Conservation (phyloP, 53 echinoderm and acorn worm species). For the Hippasteria phrygiana region DNA sequence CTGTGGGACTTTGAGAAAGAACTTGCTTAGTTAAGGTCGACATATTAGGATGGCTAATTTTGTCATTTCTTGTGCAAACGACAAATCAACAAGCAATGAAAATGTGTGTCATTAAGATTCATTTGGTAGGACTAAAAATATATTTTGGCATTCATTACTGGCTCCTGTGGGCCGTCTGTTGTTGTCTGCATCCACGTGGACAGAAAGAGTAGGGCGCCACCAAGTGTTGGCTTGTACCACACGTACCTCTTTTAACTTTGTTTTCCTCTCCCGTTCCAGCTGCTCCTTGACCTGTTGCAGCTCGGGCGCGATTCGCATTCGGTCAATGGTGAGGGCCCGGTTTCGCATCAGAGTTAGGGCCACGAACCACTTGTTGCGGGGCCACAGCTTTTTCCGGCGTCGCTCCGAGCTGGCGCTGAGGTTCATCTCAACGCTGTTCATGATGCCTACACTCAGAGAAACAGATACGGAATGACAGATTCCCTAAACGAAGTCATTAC, state of each 20-base stretch:
- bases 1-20: too few relatives aligned
- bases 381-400: conserved; percentile 8
- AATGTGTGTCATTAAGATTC: too few relatives aligned
- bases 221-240: not conserved
- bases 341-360: conserved; percentile 57
- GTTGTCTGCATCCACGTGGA: too few relatives aligned
- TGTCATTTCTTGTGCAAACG: too few relatives aligned
- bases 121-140: too few relatives aligned
- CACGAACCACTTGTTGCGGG: conserved; percentile 66
- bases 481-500: too few relatives aligned
- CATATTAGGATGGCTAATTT: too few relatives aligned
- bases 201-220: not conserved
- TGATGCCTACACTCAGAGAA: not conserved
- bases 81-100: too few relatives aligned
- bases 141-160: too few relatives aligned
- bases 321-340: not conserved
- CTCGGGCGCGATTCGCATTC: conserved; percentile 18
- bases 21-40: too few relatives aligned
- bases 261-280: not conserved
- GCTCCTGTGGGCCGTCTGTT: too few relatives aligned
- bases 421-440: not conserved
- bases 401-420: not conserved
- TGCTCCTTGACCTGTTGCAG: conserved; percentile 12
- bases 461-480: not conserved
- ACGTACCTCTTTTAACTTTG: not conserved